phyloP scores from a whole-genome alignment of 2,888 invertebrate species.

The Drosophila paracracens region DNA sequence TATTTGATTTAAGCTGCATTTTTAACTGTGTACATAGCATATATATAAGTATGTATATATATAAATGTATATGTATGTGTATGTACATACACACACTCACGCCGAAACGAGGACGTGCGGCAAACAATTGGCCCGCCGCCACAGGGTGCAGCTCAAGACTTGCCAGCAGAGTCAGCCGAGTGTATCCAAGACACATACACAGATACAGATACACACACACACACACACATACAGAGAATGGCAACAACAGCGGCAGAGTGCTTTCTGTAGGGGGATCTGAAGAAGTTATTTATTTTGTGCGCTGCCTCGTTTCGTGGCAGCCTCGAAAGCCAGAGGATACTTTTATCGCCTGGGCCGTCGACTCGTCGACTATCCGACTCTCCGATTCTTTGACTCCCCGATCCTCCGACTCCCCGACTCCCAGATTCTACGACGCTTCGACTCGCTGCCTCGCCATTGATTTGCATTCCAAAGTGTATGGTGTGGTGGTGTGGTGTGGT shows the following conservation, averaged over 20 bases:
- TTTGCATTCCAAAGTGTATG: conserved; percentile 81
- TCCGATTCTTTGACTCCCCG: background rate
- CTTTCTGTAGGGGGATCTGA: conserved; percentile 61
- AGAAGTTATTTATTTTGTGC: conserved; percentile 73
- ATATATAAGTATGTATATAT: too few relatives aligned
- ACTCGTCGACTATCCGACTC: conserved; percentile 4
- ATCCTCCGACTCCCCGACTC: background rate
- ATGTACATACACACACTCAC: conserved; percentile 16
- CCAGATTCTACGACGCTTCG: background rate
- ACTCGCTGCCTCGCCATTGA: conserved; percentile 51
- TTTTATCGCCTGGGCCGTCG: conserved; percentile 67
- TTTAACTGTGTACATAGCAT: background rate
- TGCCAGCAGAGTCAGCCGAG: conserved; percentile 55
- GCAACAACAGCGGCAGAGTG: conserved; percentile 4
- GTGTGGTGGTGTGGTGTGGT: background rate
- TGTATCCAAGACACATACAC: conserved; percentile 62
- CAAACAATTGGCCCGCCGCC: conserved; percentile 74
- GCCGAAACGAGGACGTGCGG: conserved; percentile 74
- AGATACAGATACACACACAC: background rate
- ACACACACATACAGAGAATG: conserved; percentile 17
- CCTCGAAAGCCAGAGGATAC: conserved; percentile 69
- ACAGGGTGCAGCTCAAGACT: conserved; percentile 71
- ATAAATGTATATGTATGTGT: background rate
- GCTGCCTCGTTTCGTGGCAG: conserved; percentile 47
- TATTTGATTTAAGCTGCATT: background rate